Evolutionary conservation across 2,797 vertebrate species (phyloP), one percentile per base, ranked within the genome.

Genomic region (Megalops cyprinoides): DNA sequence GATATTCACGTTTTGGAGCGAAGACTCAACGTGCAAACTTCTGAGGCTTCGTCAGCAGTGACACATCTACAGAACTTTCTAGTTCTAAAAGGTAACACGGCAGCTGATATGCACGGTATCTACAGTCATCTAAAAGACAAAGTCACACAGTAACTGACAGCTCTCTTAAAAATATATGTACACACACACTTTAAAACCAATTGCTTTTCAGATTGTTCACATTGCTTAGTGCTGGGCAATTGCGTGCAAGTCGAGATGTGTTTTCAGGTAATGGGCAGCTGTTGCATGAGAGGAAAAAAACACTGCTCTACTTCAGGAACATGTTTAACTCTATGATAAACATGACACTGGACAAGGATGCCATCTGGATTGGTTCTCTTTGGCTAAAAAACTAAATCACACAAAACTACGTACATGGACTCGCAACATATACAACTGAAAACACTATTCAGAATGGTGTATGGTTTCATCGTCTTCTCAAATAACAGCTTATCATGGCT

Each of bases 151-250:
- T 69, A 49, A 75, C 44, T 20, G 67, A 82, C 48, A 69, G 62
- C 69, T 42, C 58, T 80, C 53, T 82, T 79, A 77, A 74, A 80
- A 58, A 79, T 51, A 73, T 75, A 73, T 83, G 81, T 79, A 67
- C 48, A 67, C 48, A 60, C 74, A 77, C 37, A 74, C 23, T 8
- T 60, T 69, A 69, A 82, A 86, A 83, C 39, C 44, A 20, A 71
- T 69, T 82, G 37, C 83, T 62, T 25, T 76, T 76, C 62, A 77
- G 60, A 79, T 88, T 83, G 84, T 82, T 85, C 76, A 77, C 82
- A 73, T 75, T 49, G 80, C 84, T 86, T 84, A 85, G 73, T 84
- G 80, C 77, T 34, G 82, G 74, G 85, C 67, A 78, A 83, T 18
- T 7, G 82, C 87, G 84, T 88, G 86, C 82, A 81, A 69, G 34